Evolutionary conservation across 2,113 vertebrate species (phyloP).

Genomic region (Epinephelus moara): DNA sequence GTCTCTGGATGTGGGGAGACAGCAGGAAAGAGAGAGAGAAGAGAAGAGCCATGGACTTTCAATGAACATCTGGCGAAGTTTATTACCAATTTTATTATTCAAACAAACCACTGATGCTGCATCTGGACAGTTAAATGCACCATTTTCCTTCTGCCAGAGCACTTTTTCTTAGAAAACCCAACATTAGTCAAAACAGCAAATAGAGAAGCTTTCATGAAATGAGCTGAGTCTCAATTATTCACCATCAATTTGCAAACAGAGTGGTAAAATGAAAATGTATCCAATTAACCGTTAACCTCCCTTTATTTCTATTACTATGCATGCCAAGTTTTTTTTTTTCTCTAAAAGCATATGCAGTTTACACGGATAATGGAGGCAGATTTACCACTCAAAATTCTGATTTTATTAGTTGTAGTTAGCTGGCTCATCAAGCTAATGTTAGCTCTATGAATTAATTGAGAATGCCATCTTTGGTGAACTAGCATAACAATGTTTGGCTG

Average conservation of each 20-base stretch:
- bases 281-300: background rate
- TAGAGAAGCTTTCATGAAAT: conserved; percentile 2
- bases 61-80: conserved; percentile 37
- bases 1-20: conserved; percentile 84
- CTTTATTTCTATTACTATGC: background rate
- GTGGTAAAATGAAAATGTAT: background rate
- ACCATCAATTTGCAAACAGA: background rate
- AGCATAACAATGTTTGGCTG: too few species aligned
- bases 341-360: too few species aligned
- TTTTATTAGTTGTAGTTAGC: too few species aligned
- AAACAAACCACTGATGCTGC: conserved; percentile 36
- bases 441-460: too few species aligned
- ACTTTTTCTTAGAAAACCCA: conserved; percentile 8
- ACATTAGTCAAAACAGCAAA: conserved; percentile 28
- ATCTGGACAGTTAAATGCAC: conserved; percentile 41
- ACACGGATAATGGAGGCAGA: too few species aligned
- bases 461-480: too few species aligned
- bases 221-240: background rate
- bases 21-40: conserved; percentile 26
- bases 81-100: conserved; percentile 17
- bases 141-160: conserved; percentile 32
- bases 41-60: background rate
- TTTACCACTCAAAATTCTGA: too few species aligned
- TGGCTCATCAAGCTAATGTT: too few species aligned
- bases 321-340: background rate